Evolutionary conservation across 2,113 vertebrate genomes (phyloP), one percentile per base, ranked within the genome.

Genomic region (Scortum barcoo): DNA sequence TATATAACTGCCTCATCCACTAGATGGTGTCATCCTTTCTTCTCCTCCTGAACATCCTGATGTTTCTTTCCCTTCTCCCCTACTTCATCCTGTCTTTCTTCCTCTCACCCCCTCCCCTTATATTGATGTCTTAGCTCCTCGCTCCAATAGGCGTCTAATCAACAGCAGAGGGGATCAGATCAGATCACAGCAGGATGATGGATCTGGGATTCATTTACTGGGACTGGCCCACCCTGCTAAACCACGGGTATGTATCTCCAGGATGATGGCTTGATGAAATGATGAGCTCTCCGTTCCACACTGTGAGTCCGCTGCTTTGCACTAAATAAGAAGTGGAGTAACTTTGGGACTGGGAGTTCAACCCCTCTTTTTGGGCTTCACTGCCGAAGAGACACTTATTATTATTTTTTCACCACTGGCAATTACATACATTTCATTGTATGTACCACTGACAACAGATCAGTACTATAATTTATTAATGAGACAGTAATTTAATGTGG

Each of bases 151-250:
- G 93, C 89, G 84, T 93, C 90, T 93, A 94, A 95, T 95, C 93
- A 94, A 94, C 93, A 93, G 89, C 88, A 92, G 88, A 88, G 87
- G 53, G 73, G 86, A 92, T 93, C 89, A 88, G 91, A 94, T 93
- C 93, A 87, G 88, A 95, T 91, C 88, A 62, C 87, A 92, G 91
- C 91, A 80, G 83, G 88, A 91, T 94, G 94, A 95, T 94, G 89
- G 92, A 95, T 94, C 87, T 88, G 80, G 91, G 90, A 94, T 93
- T 94, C 92, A 95, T 95, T 94, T 93, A 95, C 90, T 94, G 81
- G 76, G 90, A 87, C 84, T 86, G 81, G 83, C 93, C 93, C 86
- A 69, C 92, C 80, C 89, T 84, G 83, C 87, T 85, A 93, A 91
- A 93, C 85, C 89, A n/a, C 80, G 71, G 71, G 40, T 79, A 84